phyloP scores from a whole-genome alignment of 1,140 invertebrate genomes.

The Chrysomallon squamiferum region DNA sequence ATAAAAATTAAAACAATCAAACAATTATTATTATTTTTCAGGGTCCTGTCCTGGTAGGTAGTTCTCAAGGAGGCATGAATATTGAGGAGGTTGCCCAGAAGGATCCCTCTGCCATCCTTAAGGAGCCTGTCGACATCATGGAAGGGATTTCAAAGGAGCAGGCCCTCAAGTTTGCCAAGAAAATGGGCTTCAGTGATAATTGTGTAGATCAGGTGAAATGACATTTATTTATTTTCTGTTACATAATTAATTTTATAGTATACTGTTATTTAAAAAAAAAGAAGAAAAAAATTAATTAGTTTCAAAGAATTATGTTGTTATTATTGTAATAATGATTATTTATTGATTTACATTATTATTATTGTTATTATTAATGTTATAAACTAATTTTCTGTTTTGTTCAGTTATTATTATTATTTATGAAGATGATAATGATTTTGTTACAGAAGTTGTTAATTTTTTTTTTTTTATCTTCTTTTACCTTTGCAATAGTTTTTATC shows the following conservation, averaged over 20 bases:
- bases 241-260: too few species aligned
- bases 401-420: too few species aligned
- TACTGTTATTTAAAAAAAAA: too few species aligned
- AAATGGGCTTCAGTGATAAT: slow-evolving; percentile 84
- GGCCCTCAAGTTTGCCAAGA: slow-evolving; percentile 82
- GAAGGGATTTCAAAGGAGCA: slow-evolving; percentile 79
- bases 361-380: not conserved
- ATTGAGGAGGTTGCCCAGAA: slow-evolving; percentile 96
- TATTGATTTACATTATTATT: not conserved
- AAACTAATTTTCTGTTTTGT: too few species aligned
- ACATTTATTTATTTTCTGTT: not conserved
- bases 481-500: too few species aligned
- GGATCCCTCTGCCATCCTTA: slow-evolving; percentile 83
- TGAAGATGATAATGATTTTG: too few species aligned
- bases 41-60: slow-evolving; percentile 62
- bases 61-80: slow-evolving; percentile 73
- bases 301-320: not conserved
- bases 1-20: too few species aligned
- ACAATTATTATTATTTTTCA: too few species aligned
- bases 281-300: too few species aligned
- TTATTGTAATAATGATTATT: not conserved
- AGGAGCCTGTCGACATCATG: slow-evolving; percentile 83
- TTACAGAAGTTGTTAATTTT: too few species aligned
- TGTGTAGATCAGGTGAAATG: slow-evolving; percentile 70
- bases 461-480: too few species aligned